Evolutionary conservation across 2,888 invertebrate genomes (phyloP).

Genomic region (Criorhina ranunculi): DNA sequence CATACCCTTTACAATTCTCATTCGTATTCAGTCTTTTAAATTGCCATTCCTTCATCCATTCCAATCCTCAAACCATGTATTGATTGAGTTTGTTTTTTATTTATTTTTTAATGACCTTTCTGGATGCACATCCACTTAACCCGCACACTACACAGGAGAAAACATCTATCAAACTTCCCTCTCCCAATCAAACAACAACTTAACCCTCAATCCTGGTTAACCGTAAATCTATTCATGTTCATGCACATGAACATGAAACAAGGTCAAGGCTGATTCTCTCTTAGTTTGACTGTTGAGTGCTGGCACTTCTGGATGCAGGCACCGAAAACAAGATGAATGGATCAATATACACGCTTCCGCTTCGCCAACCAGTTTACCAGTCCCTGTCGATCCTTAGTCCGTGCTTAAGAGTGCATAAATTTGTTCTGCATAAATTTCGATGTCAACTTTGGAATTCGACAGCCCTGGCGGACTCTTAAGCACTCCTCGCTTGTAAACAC

Average conservation of each 20-base stretch:
- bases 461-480: slow-evolving; percentile 32
- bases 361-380: slow-evolving; percentile 1
- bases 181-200: slow-evolving; percentile 20
- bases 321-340: slow-evolving; percentile 57
- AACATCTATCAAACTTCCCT: slow-evolving; percentile 28
- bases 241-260: slow-evolving; percentile 46
- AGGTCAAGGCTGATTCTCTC: slow-evolving; percentile 57
- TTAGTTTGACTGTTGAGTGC: slow-evolving; percentile 26
- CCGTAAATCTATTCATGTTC: slow-evolving; percentile 42
- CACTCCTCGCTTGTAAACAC: background rate
- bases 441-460: slow-evolving; percentile 52
- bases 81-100: slow-evolving; percentile 27
- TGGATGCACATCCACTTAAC: slow-evolving; percentile 6
- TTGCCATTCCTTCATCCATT: background rate
- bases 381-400: slow-evolving; percentile 12
- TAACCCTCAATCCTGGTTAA: slow-evolving; percentile 26
- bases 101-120: slow-evolving; percentile 30
- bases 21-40: background rate
- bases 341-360: slow-evolving; percentile 37
- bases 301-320: slow-evolving; percentile 40
- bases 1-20: background rate
- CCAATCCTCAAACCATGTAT: background rate
- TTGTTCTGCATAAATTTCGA: slow-evolving; percentile 58
- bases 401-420: slow-evolving; percentile 60
- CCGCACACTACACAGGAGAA: background rate